Evolutionary conservation across 92 coral and sea anemone genomes (phyloP).

Genomic region (Plumapathes pennacea): DNA sequence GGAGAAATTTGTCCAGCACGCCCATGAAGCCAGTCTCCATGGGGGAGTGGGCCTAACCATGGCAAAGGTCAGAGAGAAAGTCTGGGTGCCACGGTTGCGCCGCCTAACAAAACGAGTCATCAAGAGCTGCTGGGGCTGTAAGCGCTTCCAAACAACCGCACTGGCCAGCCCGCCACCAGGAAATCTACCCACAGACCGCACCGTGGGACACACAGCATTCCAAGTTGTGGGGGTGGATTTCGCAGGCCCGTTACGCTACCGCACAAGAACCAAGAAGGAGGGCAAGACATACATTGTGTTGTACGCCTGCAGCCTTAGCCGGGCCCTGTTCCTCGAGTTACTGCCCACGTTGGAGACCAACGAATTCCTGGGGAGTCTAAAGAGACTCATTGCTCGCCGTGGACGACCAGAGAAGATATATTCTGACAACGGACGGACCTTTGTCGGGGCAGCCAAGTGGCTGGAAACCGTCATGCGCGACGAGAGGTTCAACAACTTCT

Average conservation of each 20-base stretch:
- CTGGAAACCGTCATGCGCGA: not conserved
- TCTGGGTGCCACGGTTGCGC: slow-evolving; percentile 7
- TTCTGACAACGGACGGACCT: slow-evolving; percentile 7
- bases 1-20: not conserved
- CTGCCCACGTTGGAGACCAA: not conserved
- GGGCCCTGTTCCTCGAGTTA: not conserved
- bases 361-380: slow-evolving; percentile 9
- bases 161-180: slow-evolving; percentile 26
- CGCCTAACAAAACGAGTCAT: not conserved
- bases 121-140: slow-evolving; percentile 7
- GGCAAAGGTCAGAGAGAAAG: not conserved
- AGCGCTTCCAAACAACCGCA: slow-evolving; percentile 6
- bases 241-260: slow-evolving; percentile 23
- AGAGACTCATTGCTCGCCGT: slow-evolving; percentile 3
- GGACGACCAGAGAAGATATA: not conserved
- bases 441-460: slow-evolving; percentile 1
- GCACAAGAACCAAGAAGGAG: not conserved
- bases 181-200: slow-evolving; percentile 7
- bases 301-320: not conserved
- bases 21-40: not conserved
- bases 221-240: slow-evolving; percentile 19
- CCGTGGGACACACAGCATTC: slow-evolving; percentile 15
- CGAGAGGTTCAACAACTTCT: slow-evolving; percentile 2
- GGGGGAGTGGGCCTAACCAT: not conserved
- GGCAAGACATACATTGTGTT: not conserved